A percentile compares a stretch with the other conserved stretches of the same genome.
phyloP scores from a whole-genome alignment of 2,113 vertebrate species.

The Anoplopoma fimbria region DNA sequence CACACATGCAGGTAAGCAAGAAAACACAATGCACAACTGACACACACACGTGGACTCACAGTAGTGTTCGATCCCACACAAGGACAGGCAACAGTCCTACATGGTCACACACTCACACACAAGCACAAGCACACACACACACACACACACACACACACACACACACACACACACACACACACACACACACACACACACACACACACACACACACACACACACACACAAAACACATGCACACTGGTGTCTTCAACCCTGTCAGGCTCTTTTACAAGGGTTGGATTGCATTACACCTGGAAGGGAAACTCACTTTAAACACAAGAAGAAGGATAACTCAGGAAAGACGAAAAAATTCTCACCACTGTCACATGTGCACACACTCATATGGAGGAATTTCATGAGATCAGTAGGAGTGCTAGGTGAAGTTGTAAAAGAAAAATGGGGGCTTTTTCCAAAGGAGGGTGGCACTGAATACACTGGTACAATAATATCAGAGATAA shows the following conservation, averaged over 20 bases:
- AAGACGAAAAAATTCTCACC: constrained; percentile 76
- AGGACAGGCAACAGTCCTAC: not conserved
- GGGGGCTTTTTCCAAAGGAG: constrained; percentile 45
- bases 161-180: constrained; percentile 49
- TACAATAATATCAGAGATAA: constrained; percentile 68
- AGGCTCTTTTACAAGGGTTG: constrained; percentile 64
- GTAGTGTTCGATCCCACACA: not conserved
- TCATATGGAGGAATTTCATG: constrained; percentile 62
- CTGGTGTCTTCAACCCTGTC: constrained; percentile 54
- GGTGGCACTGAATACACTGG: constrained; percentile 55
- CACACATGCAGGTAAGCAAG: constrained; percentile 41
- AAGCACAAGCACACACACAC: constrained; percentile 52
- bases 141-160: constrained; percentile 15
- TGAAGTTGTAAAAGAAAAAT: constrained; percentile 65
- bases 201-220: constrained; percentile 22
- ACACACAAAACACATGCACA: constrained; percentile 56
- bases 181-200: too few relatives aligned
- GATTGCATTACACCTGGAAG: constrained; percentile 77
- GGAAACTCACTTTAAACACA: constrained; percentile 57
- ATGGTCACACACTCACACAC: constrained; percentile 14
- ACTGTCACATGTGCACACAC: constrained; percentile 46
- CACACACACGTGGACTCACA: not conserved
- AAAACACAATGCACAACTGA: constrained; percentile 43
- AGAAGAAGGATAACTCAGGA: constrained; percentile 74
- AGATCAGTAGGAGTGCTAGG: constrained; percentile 64